phyloP scores from a whole-genome alignment of 1,140 invertebrate species.

The Lepidurus couesii region DNA sequence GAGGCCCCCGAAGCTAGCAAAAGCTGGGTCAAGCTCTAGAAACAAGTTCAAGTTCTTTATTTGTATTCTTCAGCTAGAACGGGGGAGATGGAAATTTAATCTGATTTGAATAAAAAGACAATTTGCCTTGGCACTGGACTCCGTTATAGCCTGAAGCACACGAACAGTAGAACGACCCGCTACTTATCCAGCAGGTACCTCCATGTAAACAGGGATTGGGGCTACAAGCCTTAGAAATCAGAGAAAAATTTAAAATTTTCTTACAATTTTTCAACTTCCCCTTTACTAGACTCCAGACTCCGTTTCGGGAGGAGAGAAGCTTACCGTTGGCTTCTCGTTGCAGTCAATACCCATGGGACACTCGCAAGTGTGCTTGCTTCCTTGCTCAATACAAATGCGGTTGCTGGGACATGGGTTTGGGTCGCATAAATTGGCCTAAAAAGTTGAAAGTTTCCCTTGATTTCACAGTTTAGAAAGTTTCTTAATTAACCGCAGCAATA shows the following conservation, averaged over 20 bases:
- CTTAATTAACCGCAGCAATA: background rate
- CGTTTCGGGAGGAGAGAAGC: background rate
- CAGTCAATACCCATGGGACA: slow-evolving; percentile 58
- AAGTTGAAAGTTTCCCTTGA: slow-evolving; percentile 1
- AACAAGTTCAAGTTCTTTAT: no score
- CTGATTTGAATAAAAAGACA: background rate
- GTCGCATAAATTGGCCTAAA: slow-evolving; percentile 62
- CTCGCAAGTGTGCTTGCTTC: slow-evolving; percentile 65
- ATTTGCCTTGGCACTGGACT: slow-evolving; percentile 64
- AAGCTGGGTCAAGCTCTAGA: slow-evolving; percentile 16
- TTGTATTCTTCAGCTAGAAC: no score
- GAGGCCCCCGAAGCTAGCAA: slow-evolving; percentile 23
- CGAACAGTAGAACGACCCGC: slow-evolving; percentile 67
- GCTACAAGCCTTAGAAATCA: slow-evolving; percentile 56
- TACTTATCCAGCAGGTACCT: slow-evolving; percentile 66
- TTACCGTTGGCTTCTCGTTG: slow-evolving; percentile 36
- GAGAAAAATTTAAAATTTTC: background rate
- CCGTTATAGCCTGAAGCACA: slow-evolving; percentile 67
- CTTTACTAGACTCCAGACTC: background rate
- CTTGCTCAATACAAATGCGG: slow-evolving; percentile 59
- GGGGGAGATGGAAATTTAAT: no score
- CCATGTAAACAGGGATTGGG: slow-evolving; percentile 68
- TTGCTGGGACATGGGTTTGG: slow-evolving; percentile 61
- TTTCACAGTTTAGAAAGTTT: background rate
- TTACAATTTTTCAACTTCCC: background rate